Conservation (phyloP, 1,140 invertebrate genomes). For the Meloidogyne hapla region DNA sequence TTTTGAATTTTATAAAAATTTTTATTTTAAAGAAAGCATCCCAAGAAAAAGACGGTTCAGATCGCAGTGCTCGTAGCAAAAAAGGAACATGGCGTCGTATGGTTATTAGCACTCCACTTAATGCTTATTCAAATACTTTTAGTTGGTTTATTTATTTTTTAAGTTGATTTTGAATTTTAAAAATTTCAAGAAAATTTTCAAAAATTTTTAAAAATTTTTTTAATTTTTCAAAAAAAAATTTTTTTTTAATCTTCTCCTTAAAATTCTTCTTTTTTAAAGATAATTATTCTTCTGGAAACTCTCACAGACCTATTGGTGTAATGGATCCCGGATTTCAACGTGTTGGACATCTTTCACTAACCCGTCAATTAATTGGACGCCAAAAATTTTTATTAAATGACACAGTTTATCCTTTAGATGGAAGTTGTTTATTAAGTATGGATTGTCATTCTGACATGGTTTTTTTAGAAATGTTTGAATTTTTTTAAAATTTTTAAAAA, state of each 20-base stretch:
- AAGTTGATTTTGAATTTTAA: too few species aligned
- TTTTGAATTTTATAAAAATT: not conserved
- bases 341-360: conserved; percentile 30
- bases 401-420: conserved; percentile 34
- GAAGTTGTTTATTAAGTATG: conserved; percentile 27
- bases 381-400: conserved; percentile 39
- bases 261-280: not conserved
- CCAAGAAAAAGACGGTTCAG: conserved; percentile 5
- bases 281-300: conserved; percentile 16
- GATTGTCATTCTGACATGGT: conserved; percentile 20
- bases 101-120: conserved; percentile 27
- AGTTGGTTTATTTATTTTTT: not conserved
- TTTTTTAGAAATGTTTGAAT: not conserved
- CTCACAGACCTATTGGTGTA: conserved; percentile 33
- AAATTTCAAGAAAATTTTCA: too few species aligned
- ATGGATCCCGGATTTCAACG: conserved; percentile 42
- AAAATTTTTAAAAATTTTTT: too few species aligned
- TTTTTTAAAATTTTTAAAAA: not conserved
- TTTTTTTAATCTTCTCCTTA: too few species aligned
- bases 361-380: conserved; percentile 22
- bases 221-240: too few species aligned
- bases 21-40: conserved; percentile 6
- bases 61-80: conserved; percentile 16
- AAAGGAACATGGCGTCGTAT: conserved; percentile 25
- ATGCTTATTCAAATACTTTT: conserved; percentile 22